A percentile compares a stretch with the other conserved stretches of the same genome.
phyloP scores from a whole-genome alignment of 2,888 invertebrate genomes.

The Macaria liturata region DNA sequence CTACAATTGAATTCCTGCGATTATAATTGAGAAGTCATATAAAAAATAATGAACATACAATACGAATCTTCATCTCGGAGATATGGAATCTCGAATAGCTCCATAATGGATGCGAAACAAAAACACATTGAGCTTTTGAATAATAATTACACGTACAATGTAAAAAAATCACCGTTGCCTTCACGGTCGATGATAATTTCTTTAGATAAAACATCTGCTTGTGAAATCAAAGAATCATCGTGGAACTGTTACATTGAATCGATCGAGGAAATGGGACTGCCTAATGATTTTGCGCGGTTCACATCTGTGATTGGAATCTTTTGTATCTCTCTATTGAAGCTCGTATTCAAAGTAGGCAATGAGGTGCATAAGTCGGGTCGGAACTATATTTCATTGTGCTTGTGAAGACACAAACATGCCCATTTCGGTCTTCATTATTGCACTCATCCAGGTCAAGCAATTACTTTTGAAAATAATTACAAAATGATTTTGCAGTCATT shows the following conservation, averaged over 20 bases:
- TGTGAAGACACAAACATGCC: constrained; percentile 3
- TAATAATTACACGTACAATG: constrained; percentile 36
- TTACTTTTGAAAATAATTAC: constrained; percentile 3
- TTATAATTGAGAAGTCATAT: constrained; percentile 21
- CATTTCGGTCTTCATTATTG: constrained; percentile 11
- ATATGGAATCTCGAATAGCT: constrained; percentile 24
- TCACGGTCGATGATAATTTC: constrained; percentile 38
- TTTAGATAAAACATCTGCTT: constrained; percentile 36
- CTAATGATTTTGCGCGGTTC: constrained; percentile 20
- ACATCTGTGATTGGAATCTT: constrained; percentile 23
- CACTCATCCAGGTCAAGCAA: constrained; percentile 1
- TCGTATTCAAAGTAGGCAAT: constrained; percentile 21
- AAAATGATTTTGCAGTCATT: constrained; percentile 9
- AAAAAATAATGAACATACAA: constrained; percentile 28
- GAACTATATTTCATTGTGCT: constrained; percentile 13
- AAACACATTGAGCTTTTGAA: constrained; percentile 38
- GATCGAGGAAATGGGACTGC: constrained; percentile 18
- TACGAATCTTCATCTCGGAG: constrained; percentile 28
- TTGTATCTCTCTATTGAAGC: constrained; percentile 17
- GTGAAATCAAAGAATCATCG: constrained; percentile 30
- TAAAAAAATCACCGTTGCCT: constrained; percentile 38
- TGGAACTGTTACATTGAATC: constrained; percentile 28
- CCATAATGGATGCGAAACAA: constrained; percentile 35
- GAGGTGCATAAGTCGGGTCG: constrained; percentile 9
- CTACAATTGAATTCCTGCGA: constrained; percentile 24